Evolutionary conservation across 2,888 invertebrate species (phyloP).

Genomic region (Papilio protenor): DNA sequence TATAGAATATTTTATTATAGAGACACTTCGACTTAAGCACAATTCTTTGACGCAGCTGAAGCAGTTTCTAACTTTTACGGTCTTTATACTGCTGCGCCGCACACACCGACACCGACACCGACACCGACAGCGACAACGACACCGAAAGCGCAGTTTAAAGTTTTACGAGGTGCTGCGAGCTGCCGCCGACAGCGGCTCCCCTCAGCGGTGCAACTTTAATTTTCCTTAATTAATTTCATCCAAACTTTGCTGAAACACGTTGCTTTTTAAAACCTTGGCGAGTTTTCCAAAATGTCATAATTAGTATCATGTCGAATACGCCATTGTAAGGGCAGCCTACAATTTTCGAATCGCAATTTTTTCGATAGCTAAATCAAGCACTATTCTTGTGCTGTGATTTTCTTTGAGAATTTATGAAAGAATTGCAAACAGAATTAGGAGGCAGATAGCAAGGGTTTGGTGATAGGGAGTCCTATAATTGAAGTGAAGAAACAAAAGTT

Average conservation of each 20-base stretch:
- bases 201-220: constrained; percentile 9
- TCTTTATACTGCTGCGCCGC: background rate
- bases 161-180: constrained; percentile 2
- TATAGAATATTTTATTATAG: constrained; percentile 5
- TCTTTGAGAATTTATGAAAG: background rate
- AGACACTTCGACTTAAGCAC: background rate
- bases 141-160: background rate
- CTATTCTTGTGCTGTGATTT: background rate
- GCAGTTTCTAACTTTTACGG: constrained; percentile 14
- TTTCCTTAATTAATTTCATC: constrained; percentile 14
- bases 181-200: background rate
- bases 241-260: constrained; percentile 6
- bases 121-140: background rate
- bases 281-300: background rate
- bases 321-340: background rate
- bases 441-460: background rate
- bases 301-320: background rate
- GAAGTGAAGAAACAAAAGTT: background rate
- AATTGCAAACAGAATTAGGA: background rate
- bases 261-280: background rate
- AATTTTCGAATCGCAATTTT: background rate
- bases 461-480: background rate
- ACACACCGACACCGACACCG: background rate
- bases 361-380: background rate
- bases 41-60: constrained; percentile 4